Evolutionary conservation across 37 sponge, comb jelly and placozoan genomes (phyloP).

Genomic region (Bolinopsis microptera): DNA sequence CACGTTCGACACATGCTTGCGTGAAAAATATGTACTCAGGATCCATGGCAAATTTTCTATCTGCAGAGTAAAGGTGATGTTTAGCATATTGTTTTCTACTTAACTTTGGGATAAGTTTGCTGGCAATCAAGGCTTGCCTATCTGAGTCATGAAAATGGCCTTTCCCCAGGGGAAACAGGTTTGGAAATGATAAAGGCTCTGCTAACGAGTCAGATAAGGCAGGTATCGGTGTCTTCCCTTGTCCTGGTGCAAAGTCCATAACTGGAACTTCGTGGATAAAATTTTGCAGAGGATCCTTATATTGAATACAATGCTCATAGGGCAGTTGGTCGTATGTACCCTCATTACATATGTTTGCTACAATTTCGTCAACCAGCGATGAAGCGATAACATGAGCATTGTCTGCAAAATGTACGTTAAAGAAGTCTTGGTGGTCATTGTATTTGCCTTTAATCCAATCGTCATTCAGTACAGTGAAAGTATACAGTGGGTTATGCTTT

Average conservation of each 20-base stretch:
- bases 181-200: conserved; percentile 30
- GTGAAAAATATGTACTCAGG: conserved; percentile 18
- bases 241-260: conserved; percentile 52
- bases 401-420: neutral
- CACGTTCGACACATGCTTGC: neutral
- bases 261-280: neutral
- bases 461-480: neutral
- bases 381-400: neutral
- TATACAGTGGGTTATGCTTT: neutral
- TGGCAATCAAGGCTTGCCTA: neutral
- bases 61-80: neutral
- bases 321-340: conserved; percentile 31
- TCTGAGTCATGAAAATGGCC: conserved; percentile 33
- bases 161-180: conserved; percentile 17
- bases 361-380: neutral
- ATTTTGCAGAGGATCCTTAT: neutral
- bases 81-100: neutral
- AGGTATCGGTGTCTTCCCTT: conserved; percentile 1
- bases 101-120: neutral
- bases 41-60: neutral
- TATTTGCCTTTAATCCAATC: conserved; percentile 7
- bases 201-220: neutral
- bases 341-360: neutral
- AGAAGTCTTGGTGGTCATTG: neutral
- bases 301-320: conserved; percentile 37